Base-by-base conservation (phyloP, 2,797 vertebrate genomes). In the Artibeus lituratus region DNA sequence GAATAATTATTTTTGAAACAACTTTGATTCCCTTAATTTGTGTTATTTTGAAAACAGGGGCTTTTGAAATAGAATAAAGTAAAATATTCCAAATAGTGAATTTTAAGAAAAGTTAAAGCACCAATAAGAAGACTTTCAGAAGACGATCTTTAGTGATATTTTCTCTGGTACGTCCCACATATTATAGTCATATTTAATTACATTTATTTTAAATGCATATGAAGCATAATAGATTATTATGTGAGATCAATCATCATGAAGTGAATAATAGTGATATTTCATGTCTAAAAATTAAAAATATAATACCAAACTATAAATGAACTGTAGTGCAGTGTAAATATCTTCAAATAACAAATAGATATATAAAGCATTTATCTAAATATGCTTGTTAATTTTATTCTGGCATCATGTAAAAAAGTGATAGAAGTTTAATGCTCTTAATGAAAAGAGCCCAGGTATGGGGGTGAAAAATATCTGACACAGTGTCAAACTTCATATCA, bases 361-460 rank as follows among this genome's bases (percentile, higher is more conserved):
- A 65, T 37, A 53, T 35, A 44, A n/a, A 86, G 35, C 87, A 53
- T 59, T 78, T 70, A 73, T 70, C 29, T 62, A 6, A 74, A 49
- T 51, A 72, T 76, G 16, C 29, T 65, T 76, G 29, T 85, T 73
- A 65, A 86, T 51, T 91, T 84, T 91, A 26, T 93, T 49, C 12
- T 93, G 22, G 22, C 65, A 82, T 74, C 70, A 65, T 35, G 29
- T 8, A 11, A 2, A 42, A 78, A 59, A 42, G 37, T 21, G 21
- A n/a, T 24, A 73, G 39, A 87, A 96, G 92, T 81, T 90, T 18
- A 80, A 62, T 87, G 57, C 22, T 87, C n/a, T 42, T 78, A 80
- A 87, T 82, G n/a, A 14, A 94, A 93, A 57, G 6, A 42, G 14
- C 3, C 82, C 29, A 47, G 62, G 6, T 65, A 15, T 62, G 59